phyloP scores from a whole-genome alignment of 2,797 vertebrate genomes.

The Mallotus villosus region DNA sequence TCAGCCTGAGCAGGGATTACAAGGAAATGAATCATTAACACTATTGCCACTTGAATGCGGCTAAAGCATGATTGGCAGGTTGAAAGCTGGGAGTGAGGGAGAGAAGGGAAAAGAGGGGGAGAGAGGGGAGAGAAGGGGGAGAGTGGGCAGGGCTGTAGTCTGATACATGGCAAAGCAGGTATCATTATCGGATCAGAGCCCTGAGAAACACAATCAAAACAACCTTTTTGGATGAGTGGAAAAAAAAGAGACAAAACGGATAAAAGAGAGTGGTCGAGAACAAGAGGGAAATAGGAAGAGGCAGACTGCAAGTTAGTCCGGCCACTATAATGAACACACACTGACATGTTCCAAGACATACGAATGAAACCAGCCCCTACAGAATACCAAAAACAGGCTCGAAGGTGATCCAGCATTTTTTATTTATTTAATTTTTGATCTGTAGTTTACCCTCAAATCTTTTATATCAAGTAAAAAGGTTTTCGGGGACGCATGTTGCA shows the following conservation, averaged over 20 bases:
- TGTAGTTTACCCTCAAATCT: slow-evolving; percentile 41
- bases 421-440: slow-evolving; percentile 31
- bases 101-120: not conserved
- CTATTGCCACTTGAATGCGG: slow-evolving; percentile 72
- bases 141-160: slow-evolving; percentile 55
- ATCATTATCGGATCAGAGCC: slow-evolving; percentile 66
- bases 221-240: slow-evolving; percentile 48
- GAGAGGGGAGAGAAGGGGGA: slow-evolving; percentile 25
- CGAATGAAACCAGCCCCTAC: slow-evolving; percentile 44
- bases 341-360: slow-evolving; percentile 38
- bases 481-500: slow-evolving; percentile 37
- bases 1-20: slow-evolving; percentile 74
- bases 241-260: slow-evolving; percentile 42
- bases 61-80: slow-evolving; percentile 74
- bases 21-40: slow-evolving; percentile 78
- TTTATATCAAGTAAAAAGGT: slow-evolving; percentile 53
- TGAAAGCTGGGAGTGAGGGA: slow-evolving; percentile 56
- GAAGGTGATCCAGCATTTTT: slow-evolving; percentile 38
- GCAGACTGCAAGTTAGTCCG: slow-evolving; percentile 21
- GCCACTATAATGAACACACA: slow-evolving; percentile 29
- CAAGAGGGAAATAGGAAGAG: slow-evolving; percentile 25
- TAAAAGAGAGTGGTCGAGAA: slow-evolving; percentile 45
- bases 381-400: slow-evolving; percentile 44
- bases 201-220: slow-evolving; percentile 54
- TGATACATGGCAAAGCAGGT: slow-evolving; percentile 59